These are phyloP conservation scores for Naso thynnoides DNA, from an alignment of 2,797 vertebrate species.

Conservation along the genomic window DNA sequence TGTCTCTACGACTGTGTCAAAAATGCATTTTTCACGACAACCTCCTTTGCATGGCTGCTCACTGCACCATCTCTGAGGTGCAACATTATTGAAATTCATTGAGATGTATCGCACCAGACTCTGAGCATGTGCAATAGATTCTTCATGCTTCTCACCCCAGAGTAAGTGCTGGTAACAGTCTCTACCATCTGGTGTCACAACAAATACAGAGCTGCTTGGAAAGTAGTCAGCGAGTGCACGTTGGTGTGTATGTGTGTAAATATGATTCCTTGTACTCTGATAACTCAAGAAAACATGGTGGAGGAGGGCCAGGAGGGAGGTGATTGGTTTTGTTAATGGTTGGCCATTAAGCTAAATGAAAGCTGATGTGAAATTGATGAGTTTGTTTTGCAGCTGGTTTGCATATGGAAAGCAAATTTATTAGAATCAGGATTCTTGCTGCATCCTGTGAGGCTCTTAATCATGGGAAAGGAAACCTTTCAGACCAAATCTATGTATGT, in stretches of 20 bases:
- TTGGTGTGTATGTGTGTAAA: slow-evolving; percentile 8
- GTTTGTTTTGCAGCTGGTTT: slow-evolving; percentile 74
- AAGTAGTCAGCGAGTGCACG: not conserved
- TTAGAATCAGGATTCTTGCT: slow-evolving; percentile 59
- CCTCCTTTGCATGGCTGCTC: slow-evolving; percentile 63
- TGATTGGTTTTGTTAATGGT: slow-evolving; percentile 71
- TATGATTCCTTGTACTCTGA: slow-evolving; percentile 46
- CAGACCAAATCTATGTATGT: slow-evolving; percentile 67
- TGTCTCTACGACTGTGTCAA: slow-evolving; percentile 63
- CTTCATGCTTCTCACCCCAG: slow-evolving; percentile 36
- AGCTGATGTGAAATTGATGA: slow-evolving; percentile 79
- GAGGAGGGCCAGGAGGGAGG: slow-evolving; percentile 44
- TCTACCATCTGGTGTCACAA: slow-evolving; percentile 46
- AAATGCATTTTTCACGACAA: slow-evolving; percentile 74
- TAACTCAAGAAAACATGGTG: slow-evolving; percentile 34
- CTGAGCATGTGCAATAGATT: slow-evolving; percentile 60
- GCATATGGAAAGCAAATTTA: slow-evolving; percentile 71
- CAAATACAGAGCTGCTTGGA: slow-evolving; percentile 43
- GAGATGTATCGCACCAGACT: slow-evolving; percentile 54
- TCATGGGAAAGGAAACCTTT: slow-evolving; percentile 74
- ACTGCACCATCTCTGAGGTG: slow-evolving; percentile 50
- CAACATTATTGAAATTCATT: slow-evolving; percentile 68
- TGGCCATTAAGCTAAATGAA: slow-evolving; percentile 76
- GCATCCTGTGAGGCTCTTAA: slow-evolving; percentile 61
- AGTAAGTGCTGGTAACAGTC: slow-evolving; percentile 52